Conservation (phyloP, 2,113 vertebrate genomes). For the Ahaetulla prasina region DNA sequence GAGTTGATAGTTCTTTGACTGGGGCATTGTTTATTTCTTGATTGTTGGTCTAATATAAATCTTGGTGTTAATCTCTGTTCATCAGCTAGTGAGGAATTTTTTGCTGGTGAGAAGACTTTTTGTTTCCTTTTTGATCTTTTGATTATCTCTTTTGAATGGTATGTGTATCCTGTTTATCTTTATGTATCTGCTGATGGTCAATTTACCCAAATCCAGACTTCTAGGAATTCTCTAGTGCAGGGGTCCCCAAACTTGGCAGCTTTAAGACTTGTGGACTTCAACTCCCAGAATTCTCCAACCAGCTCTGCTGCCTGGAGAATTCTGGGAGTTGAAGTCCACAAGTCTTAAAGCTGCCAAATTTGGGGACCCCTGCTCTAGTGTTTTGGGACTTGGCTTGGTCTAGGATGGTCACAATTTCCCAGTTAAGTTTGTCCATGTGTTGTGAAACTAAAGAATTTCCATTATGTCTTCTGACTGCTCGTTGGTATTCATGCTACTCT, state of each 20-base stretch:
- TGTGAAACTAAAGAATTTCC: not conserved
- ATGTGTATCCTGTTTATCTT: not conserved
- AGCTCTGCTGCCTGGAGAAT: no score
- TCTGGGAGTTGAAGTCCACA: no score
- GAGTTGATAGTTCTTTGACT: not conserved
- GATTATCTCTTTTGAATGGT: not conserved
- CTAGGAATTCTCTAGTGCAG: not conserved
- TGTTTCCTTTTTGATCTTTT: not conserved
- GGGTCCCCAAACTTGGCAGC: no score
- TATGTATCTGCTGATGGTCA: not conserved
- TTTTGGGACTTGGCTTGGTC: not conserved
- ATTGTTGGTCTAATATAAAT: not conserved
- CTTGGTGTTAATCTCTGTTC: not conserved
- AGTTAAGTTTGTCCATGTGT: not conserved
- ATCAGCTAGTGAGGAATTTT: not conserved
- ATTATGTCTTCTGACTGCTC: not conserved
- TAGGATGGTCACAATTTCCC: not conserved
- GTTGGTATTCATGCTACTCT: not conserved
- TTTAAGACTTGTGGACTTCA: no score
- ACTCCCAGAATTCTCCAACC: no score
- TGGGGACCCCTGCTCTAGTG: no score
- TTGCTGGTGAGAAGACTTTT: not conserved
- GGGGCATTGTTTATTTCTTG: not conserved
- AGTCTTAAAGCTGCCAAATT: no score
- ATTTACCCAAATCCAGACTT: not conserved